phyloP scores from a whole-genome alignment of 2,113 vertebrate species.

The Marmota monax region DNA sequence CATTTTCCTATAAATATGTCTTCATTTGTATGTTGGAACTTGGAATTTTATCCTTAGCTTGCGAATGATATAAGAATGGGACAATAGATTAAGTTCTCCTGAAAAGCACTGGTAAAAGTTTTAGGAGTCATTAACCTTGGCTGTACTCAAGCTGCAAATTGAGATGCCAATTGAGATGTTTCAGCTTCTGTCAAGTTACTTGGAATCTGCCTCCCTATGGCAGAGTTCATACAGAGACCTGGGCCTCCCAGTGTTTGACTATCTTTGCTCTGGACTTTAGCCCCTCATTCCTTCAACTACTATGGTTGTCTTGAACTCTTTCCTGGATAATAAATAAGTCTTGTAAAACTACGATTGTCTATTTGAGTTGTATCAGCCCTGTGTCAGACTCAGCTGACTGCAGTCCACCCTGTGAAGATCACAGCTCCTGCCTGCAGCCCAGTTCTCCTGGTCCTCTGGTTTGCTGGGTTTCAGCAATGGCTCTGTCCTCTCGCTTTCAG shows the following conservation, averaged over 20 bases:
- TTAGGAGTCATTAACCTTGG: not conserved
- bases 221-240: not conserved
- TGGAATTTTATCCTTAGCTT: not conserved
- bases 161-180: not conserved
- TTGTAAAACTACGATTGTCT: not conserved
- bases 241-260: not conserved
- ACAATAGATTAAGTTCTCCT: not conserved
- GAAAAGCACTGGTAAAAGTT: not conserved
- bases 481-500: no score
- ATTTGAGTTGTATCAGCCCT: not conserved
- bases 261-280: not conserved
- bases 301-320: not conserved
- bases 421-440: not conserved
- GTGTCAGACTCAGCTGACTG: not conserved
- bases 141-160: not conserved
- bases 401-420: not conserved
- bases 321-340: not conserved
- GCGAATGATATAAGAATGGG: not conserved
- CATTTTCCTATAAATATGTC: not conserved
- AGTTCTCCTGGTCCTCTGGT: not conserved
- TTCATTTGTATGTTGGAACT: not conserved
- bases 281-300: not conserved
- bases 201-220: not conserved
- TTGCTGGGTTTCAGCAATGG: not conserved
- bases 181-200: not conserved